phyloP scores from a whole-genome alignment of 2,888 invertebrate species.

The Drosophila barbarae region DNA sequence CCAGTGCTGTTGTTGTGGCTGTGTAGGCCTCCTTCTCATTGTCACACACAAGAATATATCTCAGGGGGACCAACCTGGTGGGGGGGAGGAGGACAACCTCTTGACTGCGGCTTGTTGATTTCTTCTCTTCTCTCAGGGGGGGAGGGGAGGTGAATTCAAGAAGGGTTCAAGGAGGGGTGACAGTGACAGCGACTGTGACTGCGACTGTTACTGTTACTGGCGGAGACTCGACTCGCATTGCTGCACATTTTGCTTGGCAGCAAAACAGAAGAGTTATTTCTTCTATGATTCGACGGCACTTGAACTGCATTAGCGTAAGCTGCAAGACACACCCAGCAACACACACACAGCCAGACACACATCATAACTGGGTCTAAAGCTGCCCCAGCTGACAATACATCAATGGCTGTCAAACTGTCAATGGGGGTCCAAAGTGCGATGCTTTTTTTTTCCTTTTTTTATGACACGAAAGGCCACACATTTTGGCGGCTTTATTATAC shows the following conservation, averaged over 20 bases:
- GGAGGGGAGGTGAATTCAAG: not conserved
- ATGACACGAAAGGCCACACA: constrained; percentile 25
- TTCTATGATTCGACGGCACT: constrained; percentile 68
- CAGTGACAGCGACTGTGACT: constrained; percentile 10
- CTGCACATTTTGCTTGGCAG: constrained; percentile 31
- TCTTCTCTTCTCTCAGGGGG: constrained; percentile 20
- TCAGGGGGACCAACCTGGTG: not conserved
- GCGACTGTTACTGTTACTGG: constrained; percentile 4
- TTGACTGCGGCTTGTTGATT: constrained; percentile 48
- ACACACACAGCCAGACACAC: constrained; percentile 7
- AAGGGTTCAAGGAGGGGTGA: constrained; percentile 16
- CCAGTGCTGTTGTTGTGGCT: constrained; percentile 35
- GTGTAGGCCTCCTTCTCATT: constrained; percentile 67
- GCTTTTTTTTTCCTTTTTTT: not conserved
- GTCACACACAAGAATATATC: constrained; percentile 47
- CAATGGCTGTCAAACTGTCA: constrained; percentile 49
- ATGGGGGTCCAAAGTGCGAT: constrained; percentile 47
- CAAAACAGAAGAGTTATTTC: constrained; percentile 56
- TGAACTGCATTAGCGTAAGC: constrained; percentile 72
- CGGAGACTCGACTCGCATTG: constrained; percentile 33
- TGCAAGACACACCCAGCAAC: constrained; percentile 37
- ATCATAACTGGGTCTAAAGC: constrained; percentile 29
- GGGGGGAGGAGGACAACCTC: constrained; percentile 25
- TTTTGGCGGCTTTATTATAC: constrained; percentile 12
- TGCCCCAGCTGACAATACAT: constrained; percentile 26